Conservation (phyloP, 2,113 vertebrate genomes). For the Saccopteryx leptura region DNA sequence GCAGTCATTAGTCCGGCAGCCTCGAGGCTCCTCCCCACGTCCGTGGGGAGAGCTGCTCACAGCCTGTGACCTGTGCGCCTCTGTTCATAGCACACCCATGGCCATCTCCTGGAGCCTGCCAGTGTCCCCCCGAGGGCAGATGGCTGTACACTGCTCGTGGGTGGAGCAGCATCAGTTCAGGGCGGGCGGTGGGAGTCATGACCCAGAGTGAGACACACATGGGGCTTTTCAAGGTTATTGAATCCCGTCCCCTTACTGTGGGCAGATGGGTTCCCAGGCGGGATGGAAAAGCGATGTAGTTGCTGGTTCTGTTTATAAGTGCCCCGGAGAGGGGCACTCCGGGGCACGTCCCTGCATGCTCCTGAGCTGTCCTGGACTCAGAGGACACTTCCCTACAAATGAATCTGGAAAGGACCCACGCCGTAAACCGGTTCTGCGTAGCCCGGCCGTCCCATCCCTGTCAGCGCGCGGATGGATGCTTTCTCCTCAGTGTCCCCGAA, state of each 20-base stretch:
- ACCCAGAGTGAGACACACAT: background rate
- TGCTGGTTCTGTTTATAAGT: slow-evolving; percentile 51
- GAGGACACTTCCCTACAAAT: background rate
- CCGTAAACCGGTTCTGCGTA: background rate
- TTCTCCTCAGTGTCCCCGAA: background rate
- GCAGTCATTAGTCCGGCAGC: background rate
- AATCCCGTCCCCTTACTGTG: background rate
- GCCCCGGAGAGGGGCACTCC: background rate
- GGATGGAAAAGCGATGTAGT: background rate
- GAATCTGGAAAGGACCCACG: background rate
- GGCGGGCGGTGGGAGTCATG: background rate
- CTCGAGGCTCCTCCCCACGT: background rate
- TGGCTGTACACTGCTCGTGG: fast-evolving
- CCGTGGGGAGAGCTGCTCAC: background rate
- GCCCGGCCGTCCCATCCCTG: background rate
- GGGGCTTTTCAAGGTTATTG: slow-evolving; percentile 50
- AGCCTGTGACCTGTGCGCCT: background rate
- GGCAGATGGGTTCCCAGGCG: background rate
- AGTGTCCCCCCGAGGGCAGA: background rate
- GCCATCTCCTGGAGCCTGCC: background rate
- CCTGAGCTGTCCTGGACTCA: background rate
- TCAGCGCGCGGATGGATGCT: background rate
- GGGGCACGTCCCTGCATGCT: background rate
- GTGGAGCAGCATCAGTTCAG: background rate
- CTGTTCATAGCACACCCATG: background rate